A percentile compares a stretch with the other conserved stretches of the same genome.
Conservation (phyloP, 2,888 invertebrate species). For the Nezara viridula region DNA sequence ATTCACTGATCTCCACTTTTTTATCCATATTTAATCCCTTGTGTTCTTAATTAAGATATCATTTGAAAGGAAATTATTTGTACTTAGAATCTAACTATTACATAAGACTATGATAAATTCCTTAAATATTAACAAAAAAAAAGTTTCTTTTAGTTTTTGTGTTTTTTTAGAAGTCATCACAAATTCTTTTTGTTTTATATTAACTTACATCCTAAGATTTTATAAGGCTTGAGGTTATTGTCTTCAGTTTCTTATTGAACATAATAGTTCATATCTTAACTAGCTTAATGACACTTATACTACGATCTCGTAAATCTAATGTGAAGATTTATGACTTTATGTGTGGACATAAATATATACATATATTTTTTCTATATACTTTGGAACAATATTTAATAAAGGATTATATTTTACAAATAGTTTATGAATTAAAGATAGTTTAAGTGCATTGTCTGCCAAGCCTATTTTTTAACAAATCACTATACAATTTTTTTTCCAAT, state of each 20-base stretch:
- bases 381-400: background rate
- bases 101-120: background rate
- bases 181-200: conserved; percentile 10
- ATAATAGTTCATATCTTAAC: conserved; percentile 30
- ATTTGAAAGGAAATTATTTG: background rate
- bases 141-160: background rate
- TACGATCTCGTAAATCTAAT: background rate
- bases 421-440: background rate
- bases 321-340: background rate
- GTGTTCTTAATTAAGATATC: background rate
- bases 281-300: conserved; percentile 16
- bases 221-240: conserved; percentile 66
- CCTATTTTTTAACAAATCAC: background rate
- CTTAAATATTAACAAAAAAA: background rate
- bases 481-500: background rate
- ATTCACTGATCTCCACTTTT: background rate
- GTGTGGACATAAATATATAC: background rate
- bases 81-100: conserved; percentile 9
- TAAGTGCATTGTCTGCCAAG: background rate
- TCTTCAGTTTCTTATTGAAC: conserved; percentile 60
- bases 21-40: background rate
- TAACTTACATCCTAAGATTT: conserved; percentile 42
- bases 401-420: background rate
- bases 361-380: background rate
- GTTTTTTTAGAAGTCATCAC: background rate